Evolutionary conservation across 2,113 vertebrate species (phyloP).

Genomic region (Apteryx owenii): DNA sequence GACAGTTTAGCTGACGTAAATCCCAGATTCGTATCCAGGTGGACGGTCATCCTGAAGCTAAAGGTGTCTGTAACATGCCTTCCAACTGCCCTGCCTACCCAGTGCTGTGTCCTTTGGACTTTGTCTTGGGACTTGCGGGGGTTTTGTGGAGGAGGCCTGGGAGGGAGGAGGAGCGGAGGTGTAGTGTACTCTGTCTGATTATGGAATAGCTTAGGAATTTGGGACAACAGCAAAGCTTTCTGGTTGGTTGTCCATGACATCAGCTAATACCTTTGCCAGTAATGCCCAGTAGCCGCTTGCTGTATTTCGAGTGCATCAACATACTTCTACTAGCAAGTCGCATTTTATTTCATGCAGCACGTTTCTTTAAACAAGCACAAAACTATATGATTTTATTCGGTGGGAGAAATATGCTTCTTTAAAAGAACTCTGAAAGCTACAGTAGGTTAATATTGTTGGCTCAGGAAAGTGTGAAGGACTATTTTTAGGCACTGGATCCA

Average conservation of each 20-base stretch:
- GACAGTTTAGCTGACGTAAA: neutral
- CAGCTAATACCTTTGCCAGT: neutral
- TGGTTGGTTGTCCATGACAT: neutral
- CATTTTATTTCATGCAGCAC: neutral
- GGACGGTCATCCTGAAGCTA: neutral
- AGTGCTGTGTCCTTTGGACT: rapidly evolving
- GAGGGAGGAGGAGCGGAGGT: neutral
- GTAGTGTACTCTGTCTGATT: neutral
- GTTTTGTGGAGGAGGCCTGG: neutral
- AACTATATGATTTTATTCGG: neutral
- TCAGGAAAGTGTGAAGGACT: neutral
- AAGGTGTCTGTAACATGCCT: neutral
- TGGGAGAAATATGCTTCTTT: neutral
- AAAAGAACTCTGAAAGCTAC: neutral
- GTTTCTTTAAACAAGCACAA: neutral
- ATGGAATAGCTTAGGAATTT: conserved; percentile 32
- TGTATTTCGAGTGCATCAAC: neutral
- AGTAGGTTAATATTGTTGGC: neutral
- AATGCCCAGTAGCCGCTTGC: neutral
- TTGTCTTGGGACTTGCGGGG: neutral
- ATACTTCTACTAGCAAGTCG: neutral
- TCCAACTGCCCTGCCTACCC: neutral
- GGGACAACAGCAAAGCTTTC: neutral
- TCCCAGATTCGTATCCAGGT: neutral
- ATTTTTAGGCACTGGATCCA: neutral